Conservation (phyloP, 1,140 invertebrate genomes). For the Triops longicaudatus region DNA sequence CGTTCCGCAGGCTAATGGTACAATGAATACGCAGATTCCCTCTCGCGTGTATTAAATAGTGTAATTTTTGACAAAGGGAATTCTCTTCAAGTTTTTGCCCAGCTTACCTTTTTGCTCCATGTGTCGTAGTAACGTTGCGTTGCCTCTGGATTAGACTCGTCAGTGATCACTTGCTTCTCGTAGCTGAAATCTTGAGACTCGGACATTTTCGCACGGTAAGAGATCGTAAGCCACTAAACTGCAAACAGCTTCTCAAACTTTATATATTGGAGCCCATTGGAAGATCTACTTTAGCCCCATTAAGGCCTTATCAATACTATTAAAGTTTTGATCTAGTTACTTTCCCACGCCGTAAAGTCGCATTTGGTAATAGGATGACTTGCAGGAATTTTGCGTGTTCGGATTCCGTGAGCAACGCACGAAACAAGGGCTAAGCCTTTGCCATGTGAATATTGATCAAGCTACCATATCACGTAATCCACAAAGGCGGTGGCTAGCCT, state of each 20-base stretch:
- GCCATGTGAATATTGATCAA: conserved; percentile 11
- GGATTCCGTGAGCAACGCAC: not conserved
- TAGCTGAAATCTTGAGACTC: not conserved
- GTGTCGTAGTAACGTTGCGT: not conserved
- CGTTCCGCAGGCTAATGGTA: not conserved
- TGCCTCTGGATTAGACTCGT: not conserved
- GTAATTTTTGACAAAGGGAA: not conserved
- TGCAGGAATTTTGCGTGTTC: not conserved
- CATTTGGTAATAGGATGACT: not conserved
- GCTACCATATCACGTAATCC: not conserved
- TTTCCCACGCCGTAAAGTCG: not conserved
- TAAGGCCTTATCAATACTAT: too few relatives aligned
- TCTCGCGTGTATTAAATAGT: not conserved
- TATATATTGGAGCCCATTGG: too few relatives aligned
- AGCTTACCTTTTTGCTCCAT: not conserved
- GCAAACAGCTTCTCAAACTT: too few relatives aligned
- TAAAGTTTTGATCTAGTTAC: not conserved
- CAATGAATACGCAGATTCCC: not conserved
- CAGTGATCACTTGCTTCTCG: not conserved
- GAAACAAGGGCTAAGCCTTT: not conserved
- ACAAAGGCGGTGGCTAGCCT: not conserved
- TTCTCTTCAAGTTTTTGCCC: not conserved
- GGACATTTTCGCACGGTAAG: not conserved
- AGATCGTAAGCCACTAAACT: not conserved
- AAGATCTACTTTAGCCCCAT: too few relatives aligned